These are phyloP conservation scores for Anthonomus grandis DNA, from an alignment of 1,140 invertebrate genomes.

Conservation along the genomic window DNA sequence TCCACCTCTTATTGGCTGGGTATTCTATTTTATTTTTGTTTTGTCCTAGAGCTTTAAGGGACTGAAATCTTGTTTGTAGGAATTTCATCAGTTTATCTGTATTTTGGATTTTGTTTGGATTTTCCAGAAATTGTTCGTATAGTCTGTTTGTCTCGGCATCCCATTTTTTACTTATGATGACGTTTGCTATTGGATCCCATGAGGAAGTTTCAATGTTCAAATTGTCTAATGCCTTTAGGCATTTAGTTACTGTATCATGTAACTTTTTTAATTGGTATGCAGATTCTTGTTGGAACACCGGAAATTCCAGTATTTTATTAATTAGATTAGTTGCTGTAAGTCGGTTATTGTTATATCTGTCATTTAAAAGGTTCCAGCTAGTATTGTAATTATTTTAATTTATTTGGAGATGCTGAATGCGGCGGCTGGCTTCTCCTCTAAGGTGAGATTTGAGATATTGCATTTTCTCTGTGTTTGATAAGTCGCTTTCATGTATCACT, in stretches of 20 bases:
- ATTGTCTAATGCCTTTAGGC: conserved; percentile 9
- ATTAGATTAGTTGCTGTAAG: background rate
- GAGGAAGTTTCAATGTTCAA: background rate
- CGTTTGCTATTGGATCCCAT: background rate
- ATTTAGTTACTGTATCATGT: background rate
- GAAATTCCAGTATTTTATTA: background rate
- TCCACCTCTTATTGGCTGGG: background rate
- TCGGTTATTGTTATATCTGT: conserved; percentile 4
- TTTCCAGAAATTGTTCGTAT: background rate
- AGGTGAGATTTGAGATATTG: conserved; percentile 7
- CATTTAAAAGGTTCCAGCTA: background rate
- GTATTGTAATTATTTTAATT: background rate
- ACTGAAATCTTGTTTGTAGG: background rate
- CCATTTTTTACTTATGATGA: background rate
- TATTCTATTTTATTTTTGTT: background rate
- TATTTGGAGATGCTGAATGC: conserved; percentile 4
- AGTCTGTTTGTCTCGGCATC: background rate
- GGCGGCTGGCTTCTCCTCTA: background rate
- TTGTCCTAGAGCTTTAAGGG: background rate
- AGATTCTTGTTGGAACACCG: background rate
- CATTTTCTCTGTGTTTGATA: conserved; percentile 9
- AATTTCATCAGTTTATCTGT: background rate
- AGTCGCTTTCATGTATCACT: too few species aligned
- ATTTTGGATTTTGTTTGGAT: background rate
- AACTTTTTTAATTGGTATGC: background rate